These are phyloP conservation scores for Trichogramma pretiosum DNA, from an alignment of 1,140 invertebrate genomes.

Conservation along the genomic window DNA sequence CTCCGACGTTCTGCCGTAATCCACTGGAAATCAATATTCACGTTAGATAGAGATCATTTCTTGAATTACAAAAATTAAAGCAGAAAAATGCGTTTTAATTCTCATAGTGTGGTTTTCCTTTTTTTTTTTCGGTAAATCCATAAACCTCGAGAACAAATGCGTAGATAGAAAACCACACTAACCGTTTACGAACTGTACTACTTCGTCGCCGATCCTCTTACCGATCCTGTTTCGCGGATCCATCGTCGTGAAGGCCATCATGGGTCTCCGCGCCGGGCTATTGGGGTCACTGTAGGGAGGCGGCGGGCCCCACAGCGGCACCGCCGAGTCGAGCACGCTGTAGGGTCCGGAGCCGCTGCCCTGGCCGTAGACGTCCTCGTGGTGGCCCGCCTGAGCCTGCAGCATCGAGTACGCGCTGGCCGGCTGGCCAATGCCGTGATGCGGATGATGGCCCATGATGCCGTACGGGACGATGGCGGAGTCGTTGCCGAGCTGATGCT, in stretches of 20 bases:
- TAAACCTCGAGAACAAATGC: background rate
- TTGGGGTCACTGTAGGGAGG: constrained; percentile 67
- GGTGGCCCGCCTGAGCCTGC: constrained; percentile 29
- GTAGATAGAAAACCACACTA: background rate
- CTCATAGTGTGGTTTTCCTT: background rate
- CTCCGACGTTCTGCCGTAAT: constrained; percentile 9
- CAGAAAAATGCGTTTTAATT: background rate
- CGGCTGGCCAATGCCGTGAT: too few species aligned
- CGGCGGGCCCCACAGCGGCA: constrained; percentile 62
- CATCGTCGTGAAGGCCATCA: constrained; percentile 24
- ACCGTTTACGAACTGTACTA: background rate
- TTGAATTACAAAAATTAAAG: background rate
- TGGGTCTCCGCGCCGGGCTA: constrained; percentile 50
- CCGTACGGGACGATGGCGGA: constrained; percentile 26
- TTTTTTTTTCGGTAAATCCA: background rate
- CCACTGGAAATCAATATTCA: background rate
- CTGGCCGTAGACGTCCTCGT: constrained; percentile 16
- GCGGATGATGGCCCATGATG: constrained; percentile 34
- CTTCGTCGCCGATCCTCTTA: constrained; percentile 38
- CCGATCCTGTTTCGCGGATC: constrained; percentile 33
- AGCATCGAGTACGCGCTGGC: constrained; percentile 38
- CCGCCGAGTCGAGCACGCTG: constrained; percentile 47
- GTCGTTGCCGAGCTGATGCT: background rate
- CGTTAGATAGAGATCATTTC: background rate
- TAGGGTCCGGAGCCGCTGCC: constrained; percentile 32